Evolutionary conservation across 2,113 vertebrate species (phyloP), one percentile per base, ranked within the genome.

Genomic region (Gasterosteus aculeatus): DNA sequence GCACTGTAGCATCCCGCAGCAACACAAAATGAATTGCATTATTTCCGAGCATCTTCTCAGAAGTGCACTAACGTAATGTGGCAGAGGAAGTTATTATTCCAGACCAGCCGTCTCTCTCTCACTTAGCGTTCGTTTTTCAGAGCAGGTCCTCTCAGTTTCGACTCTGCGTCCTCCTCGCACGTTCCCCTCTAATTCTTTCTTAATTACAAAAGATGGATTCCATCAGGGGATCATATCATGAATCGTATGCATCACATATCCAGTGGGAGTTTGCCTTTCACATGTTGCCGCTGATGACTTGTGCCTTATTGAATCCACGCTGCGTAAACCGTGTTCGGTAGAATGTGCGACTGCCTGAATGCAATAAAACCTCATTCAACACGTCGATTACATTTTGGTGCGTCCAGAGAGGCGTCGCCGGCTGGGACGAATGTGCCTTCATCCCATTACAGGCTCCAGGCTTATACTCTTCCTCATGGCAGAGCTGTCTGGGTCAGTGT

Each of bases 21-120:
- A 94, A 95, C 93, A 92, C 89, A 87, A 90, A 97, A 97, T 96
- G 95, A 96, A 97, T 95, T 96, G 94, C 95, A 95, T 97, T 96
- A 95, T 97, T 96, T 94, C 93, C 95, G 96, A 88, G 95, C 95
- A 95, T 96, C 94, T 93, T 89, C 94, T 95, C 94, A 94, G 90
- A 85, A 90, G 87, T 82, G 87, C 87, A 72, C 85, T 92, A 94
- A 94, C 92, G 92, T 92, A 94, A 95, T 92, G 93, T 91, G 91
- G 93, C 87, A 81, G 91, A 91, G 89, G 91, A 93, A 87, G 92
- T 94, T 95, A 91, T 94, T 94, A 94, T 95, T 96, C 91, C 91
- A 83, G 87, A 91, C 90, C 89, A 90, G 91, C 84, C 71, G 61
- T 91, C 92, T 90, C 90, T 85, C 85, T 92, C 80, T 88, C 81